Base-by-base conservation (phyloP, 2,113 vertebrate genomes). In the Emberiza fucata region DNA sequence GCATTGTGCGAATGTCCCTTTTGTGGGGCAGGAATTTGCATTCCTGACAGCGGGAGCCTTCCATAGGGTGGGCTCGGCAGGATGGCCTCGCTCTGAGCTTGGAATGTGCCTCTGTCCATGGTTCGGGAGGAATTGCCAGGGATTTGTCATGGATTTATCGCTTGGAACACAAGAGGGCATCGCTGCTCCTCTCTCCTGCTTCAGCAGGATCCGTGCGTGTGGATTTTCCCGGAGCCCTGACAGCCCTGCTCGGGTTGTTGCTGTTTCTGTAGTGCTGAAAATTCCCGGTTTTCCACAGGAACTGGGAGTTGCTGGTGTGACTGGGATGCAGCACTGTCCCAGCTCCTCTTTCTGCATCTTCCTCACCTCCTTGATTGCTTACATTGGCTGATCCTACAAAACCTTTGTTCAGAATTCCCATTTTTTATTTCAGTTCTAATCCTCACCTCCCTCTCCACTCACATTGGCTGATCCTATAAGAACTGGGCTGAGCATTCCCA, bases 131-230 rank as follows among this genome's bases (percentile, higher is more conserved):
- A 51, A 21, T 47, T 8, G 5, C 29, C 1, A 0, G 4, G 81
- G 61, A 5, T 78, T 77, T 18, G 0, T 14, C 35, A 0, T 12
- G 33, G 28, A 14, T 54, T 82, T 51, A 13, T 69, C 33, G 23
- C 51, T 48, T 8, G 56, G 12, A 96, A 94, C 97, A 94, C 97
- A 88, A 97, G 97, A 59, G 96, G 97, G 97, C 94, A 86, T 24
- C 68, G 95, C 94, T 82, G 95, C 86, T 80, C 84, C 84, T 90
- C 86, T 56, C 51, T 80, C 25, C 66, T 14, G n/a, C 1, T 11
- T 1, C 59, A 5, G 72, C 53, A 19, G 17, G 6, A 3, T 12
- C 42, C 1, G 0, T 8, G 19, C 22, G 2, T 21, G 51, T 1
- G 4, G 9, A 1, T 45, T 61, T n/a, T 29, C 40, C 35, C 6